Conservation (phyloP, 2,888 invertebrate genomes). For the Meliscaeva auricollis region DNA sequence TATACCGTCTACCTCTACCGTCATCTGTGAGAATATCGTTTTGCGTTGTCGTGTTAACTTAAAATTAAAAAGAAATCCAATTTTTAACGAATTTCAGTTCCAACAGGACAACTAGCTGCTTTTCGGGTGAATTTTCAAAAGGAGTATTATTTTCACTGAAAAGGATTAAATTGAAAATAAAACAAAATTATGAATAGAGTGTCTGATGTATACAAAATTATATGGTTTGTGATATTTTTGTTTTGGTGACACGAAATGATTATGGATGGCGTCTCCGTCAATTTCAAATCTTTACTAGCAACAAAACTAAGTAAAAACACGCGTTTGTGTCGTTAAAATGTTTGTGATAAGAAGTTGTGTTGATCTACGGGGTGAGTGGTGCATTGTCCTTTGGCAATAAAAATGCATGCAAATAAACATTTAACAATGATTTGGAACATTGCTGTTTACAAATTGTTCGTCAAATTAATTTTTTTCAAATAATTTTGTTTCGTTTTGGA, state of each 20-base stretch:
- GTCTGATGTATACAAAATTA: conserved; percentile 14
- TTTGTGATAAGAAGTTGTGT: conserved; percentile 78
- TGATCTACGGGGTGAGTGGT: conserved; percentile 75
- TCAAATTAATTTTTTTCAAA: not conserved
- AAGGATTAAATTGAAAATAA: conserved; percentile 52
- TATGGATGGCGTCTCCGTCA: not conserved
- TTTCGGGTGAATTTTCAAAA: conserved; percentile 27
- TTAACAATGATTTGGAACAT: not conserved
- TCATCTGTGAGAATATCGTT: not conserved
- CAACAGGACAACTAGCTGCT: conserved; percentile 7
- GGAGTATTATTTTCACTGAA: conserved; percentile 41
- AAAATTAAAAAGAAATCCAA: conserved; percentile 51
- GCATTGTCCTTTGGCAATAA: not conserved
- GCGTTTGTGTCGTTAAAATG: conserved; percentile 59
- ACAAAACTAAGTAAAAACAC: conserved; percentile 11
- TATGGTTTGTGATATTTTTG: conserved; percentile 44
- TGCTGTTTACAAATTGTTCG: not conserved
- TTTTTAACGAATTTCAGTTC: conserved; percentile 49
- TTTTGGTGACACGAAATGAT: conserved; percentile 14
- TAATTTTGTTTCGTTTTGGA: not conserved
- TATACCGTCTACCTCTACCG: not conserved
- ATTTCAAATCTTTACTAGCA: conserved; percentile 5
- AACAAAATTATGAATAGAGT: conserved; percentile 27
- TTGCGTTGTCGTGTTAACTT: conserved; percentile 41
- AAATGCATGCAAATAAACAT: not conserved